phyloP scores from a whole-genome alignment of 2,888 invertebrate species.

The Lysandra coridon region DNA sequence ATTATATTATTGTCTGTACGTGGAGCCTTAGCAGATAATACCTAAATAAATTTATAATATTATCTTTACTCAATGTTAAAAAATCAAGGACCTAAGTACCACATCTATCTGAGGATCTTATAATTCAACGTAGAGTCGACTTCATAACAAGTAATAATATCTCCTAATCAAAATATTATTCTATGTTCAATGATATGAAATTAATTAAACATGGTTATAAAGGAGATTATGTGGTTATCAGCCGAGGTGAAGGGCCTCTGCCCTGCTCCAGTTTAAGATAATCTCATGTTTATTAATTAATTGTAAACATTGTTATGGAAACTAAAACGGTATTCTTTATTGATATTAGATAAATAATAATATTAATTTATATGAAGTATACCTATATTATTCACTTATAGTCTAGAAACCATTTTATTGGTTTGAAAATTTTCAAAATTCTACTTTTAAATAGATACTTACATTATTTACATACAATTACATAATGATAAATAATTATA shows the following conservation, averaged over 20 bases:
- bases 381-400: too few relatives aligned
- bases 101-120: not conserved
- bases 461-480: too few relatives aligned
- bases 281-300: constrained; percentile 11
- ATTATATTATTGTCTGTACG: too few relatives aligned
- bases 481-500: too few relatives aligned
- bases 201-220: not conserved
- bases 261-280: not conserved
- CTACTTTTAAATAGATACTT: too few relatives aligned
- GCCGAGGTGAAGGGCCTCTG: constrained; percentile 9
- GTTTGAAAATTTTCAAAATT: too few relatives aligned
- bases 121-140: not conserved
- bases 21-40: too few relatives aligned
- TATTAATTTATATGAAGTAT: not conserved
- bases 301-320: not conserved
- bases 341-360: not conserved
- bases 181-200: not conserved
- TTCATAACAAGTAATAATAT: not conserved
- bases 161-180: not conserved
- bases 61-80: too few relatives aligned
- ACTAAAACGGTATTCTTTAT: not conserved
- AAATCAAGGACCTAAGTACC: not conserved
- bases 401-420: too few relatives aligned
- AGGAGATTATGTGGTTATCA: not conserved
- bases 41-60: too few relatives aligned